phyloP scores from a whole-genome alignment of 2,888 invertebrate genomes.

The Troglohyphantes excavatus region DNA sequence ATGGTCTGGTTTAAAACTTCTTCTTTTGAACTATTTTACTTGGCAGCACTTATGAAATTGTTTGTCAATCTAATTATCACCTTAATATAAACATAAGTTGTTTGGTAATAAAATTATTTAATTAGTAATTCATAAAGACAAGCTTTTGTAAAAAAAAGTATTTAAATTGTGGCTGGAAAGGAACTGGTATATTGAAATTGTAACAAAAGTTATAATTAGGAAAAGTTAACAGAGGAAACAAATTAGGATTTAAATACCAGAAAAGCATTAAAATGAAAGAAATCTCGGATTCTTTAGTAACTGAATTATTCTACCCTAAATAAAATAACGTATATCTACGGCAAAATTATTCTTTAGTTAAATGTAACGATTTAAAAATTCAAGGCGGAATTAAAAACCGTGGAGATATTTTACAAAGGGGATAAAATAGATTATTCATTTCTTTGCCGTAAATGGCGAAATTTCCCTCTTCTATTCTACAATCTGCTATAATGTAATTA shows the following conservation, averaged over 20 bases:
- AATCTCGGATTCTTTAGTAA: background rate
- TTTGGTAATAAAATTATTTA: too few species aligned
- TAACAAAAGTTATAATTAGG: background rate
- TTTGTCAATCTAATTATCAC: too few species aligned
- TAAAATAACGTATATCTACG: too few species aligned
- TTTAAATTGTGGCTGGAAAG: background rate
- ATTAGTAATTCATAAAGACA: too few species aligned
- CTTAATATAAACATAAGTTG: too few species aligned
- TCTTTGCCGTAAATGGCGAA: background rate
- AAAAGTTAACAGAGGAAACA: background rate
- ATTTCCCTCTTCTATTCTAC: background rate
- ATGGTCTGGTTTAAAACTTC: too few species aligned
- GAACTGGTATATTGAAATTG: background rate
- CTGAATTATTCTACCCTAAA: background rate
- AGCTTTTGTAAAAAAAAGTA: too few species aligned
- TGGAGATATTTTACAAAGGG: background rate
- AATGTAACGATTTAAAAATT: slow-evolving; percentile 18
- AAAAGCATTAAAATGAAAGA: background rate
- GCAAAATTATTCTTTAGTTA: background rate
- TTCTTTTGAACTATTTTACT: too few species aligned
- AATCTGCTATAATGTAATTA: slow-evolving; percentile 19
- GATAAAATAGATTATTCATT: slow-evolving; percentile 34
- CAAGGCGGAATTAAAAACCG: background rate
- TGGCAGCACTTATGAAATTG: too few species aligned
- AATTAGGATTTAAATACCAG: background rate